Conservation (phyloP, 1,140 invertebrate species). For the Drosophila repleta region DNA sequence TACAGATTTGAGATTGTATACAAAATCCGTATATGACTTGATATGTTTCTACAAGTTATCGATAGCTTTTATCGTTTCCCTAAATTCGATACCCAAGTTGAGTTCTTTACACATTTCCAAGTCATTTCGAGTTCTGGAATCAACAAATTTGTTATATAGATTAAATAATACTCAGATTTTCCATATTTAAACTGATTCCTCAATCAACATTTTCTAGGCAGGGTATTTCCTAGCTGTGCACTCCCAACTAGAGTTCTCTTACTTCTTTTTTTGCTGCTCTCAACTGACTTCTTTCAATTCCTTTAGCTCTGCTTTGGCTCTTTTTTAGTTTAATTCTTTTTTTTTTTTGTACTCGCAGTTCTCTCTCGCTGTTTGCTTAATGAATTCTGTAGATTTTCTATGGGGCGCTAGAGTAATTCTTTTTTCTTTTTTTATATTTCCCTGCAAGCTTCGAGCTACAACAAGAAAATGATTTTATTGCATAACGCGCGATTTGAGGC, state of each 20-base stretch:
- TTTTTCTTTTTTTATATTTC: background rate
- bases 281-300: slow-evolving; percentile 29
- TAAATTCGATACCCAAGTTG: no score
- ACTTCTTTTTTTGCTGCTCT: slow-evolving; percentile 5
- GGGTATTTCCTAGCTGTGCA: no score
- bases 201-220: no score
- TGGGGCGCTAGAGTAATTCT: slow-evolving; percentile 15
- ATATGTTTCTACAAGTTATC: no score
- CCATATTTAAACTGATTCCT: no score
- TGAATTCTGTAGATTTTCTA: slow-evolving; percentile 59
- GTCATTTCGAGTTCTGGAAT: no score
- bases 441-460: slow-evolving; percentile 1
- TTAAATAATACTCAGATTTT: no score
- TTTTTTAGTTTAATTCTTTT: background rate
- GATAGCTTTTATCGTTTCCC: no score
- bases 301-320: slow-evolving; percentile 10
- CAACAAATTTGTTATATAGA: no score
- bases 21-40: no score
- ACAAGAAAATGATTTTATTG: slow-evolving; percentile 75
- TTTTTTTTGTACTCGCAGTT: background rate
- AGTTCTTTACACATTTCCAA: no score
- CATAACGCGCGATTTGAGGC: slow-evolving; percentile 71
- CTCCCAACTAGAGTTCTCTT: background rate
- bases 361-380: slow-evolving; percentile 39
- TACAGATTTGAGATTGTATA: no score